These are phyloP conservation scores for Agrilus mali DNA, from an alignment of 2,888 invertebrate genomes.

Conservation along the genomic window DNA sequence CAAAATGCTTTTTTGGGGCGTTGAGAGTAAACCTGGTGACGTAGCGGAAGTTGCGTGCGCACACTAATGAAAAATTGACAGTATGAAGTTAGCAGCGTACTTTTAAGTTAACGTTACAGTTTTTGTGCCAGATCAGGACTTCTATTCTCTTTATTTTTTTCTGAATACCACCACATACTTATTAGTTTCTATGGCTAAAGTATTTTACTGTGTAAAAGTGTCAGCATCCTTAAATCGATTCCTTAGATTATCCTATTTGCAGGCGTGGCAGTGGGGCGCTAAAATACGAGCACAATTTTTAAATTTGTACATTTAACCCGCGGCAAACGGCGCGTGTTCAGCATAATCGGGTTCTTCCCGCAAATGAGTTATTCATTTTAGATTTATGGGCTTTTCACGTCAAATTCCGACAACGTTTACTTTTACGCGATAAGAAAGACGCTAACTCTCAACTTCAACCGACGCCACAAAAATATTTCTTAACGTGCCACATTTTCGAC, in stretches of 20 bases:
- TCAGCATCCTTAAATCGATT: slow-evolving; percentile 9
- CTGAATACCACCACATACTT: no score
- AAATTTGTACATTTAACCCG: slow-evolving; percentile 29
- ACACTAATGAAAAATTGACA: no score
- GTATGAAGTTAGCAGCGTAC: no score
- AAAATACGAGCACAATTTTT: slow-evolving; percentile 30
- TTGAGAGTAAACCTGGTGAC: no score
- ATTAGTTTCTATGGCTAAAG: no score
- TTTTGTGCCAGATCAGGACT: no score
- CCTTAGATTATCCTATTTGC: slow-evolving; percentile 13
- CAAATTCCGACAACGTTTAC: slow-evolving; percentile 21
- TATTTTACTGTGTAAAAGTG: background rate
- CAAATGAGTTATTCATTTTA: slow-evolving; percentile 31
- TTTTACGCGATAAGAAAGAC: background rate
- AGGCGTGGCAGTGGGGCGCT: slow-evolving; percentile 12
- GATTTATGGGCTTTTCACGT: slow-evolving; percentile 28
- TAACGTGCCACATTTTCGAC: no score
- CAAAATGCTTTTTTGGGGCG: no score
- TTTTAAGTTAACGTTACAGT: no score
- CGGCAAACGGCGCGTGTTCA: slow-evolving; percentile 21
- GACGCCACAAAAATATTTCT: no score
- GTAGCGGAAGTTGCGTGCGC: no score
- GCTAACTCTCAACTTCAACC: background rate
- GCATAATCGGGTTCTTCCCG: slow-evolving; percentile 27
- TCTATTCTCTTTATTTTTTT: background rate